Evolutionary conservation across 2,888 invertebrate genomes (phyloP), one percentile per base, ranked within the genome.

Genomic region (Ganaspis brasiliensis): DNA sequence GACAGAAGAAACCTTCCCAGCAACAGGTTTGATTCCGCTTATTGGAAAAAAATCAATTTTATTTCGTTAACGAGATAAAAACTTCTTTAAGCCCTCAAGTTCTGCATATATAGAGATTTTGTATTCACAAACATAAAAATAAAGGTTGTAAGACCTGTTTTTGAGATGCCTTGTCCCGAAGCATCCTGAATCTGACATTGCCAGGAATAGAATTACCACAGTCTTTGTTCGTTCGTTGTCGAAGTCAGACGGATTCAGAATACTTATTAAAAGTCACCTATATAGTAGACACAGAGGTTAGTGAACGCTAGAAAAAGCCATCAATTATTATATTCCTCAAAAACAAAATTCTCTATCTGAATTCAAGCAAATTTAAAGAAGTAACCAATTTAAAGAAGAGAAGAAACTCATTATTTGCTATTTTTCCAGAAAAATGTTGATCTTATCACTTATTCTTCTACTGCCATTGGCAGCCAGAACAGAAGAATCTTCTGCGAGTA

Each of bases 121-220:
- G 37, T 45, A 67, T 45, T 67, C 24, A 14, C 40, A 74, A 55
- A 24, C 24, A 26, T 31, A 77, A 73, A 73, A 79, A 81, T 83
- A 83, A 86, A 85, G 76, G 79, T 26, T 77, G 81, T 77, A 81
- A 82, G 84, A 86, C 84, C 85, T 84, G 85, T 86, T 85, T 52
- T 80, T 75, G 79, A 80, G 81, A 79, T 79, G 75, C 73, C 79
- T 78, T 73, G 75, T 76, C 79, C 82, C 40, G 74, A 63, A 80
- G 80, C 82, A 81, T 86, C 79, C 82, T 52, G 73, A 71, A 80
- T 78, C 82, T 82, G 84, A 76, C 59, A 77, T 76, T 76, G 74
- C 79, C 78, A 77, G 81, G 77, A 78, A 81, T 78, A 82, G 80
- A 82, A 75, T 59, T 72, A 77, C 74, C 74, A 49, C 73, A 83